Conservation (phyloP, 2,113 vertebrate genomes). For the Daboia siamensis region DNA sequence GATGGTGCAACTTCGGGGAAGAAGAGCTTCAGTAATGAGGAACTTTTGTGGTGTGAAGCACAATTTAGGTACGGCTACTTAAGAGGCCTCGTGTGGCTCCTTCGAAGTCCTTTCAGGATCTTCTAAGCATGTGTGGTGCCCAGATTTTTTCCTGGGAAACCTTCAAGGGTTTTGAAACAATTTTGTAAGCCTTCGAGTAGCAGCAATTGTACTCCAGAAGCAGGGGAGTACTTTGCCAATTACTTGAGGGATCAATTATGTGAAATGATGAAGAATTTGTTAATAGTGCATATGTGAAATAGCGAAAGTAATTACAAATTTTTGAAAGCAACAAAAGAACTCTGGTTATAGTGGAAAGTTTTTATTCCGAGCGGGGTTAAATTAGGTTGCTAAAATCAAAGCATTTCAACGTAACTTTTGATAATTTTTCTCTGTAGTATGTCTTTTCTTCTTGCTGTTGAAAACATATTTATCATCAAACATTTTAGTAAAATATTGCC, state of each 20-base stretch:
- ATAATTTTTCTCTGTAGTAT: background rate
- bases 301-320: background rate
- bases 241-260: background rate
- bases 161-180: background rate
- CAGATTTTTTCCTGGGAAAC: background rate
- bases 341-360: background rate
- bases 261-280: background rate
- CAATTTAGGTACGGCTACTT: background rate
- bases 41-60: background rate
- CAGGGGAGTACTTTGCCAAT: background rate
- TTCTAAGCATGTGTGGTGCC: background rate
- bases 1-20: background rate
- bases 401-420: background rate
- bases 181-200: background rate
- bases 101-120: background rate
- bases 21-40: background rate
- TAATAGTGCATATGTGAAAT: background rate
- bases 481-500: background rate
- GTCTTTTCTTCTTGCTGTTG: background rate
- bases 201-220: background rate
- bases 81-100: background rate
- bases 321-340: background rate
- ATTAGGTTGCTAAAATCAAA: background rate
- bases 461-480: background rate
- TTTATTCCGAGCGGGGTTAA: background rate